A percentile compares a stretch with the other conserved stretches of the same genome.
These are phyloP conservation scores for Drosophila hamatofila DNA, from an alignment of 2,888 invertebrate genomes.

Conservation along the genomic window DNA sequence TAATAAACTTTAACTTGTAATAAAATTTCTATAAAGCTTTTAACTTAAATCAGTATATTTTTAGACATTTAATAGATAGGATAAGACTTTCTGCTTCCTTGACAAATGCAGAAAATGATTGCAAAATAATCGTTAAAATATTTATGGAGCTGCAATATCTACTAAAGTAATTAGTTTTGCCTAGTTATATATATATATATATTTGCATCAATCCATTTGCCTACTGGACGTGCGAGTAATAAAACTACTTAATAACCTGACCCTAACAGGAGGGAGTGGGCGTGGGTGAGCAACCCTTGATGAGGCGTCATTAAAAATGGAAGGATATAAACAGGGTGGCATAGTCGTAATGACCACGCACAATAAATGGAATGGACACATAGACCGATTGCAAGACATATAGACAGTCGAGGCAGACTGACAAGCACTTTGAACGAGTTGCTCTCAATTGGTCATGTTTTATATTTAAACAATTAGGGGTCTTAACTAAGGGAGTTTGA, in stretches of 20 bases:
- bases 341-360: conserved; percentile 72
- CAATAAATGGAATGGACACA: conserved; percentile 51
- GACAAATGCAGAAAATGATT: not conserved
- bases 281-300: conserved; percentile 47
- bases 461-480: conserved; percentile 57
- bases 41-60: not conserved
- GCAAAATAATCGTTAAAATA: conserved; percentile 15
- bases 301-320: conserved; percentile 47
- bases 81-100: not conserved
- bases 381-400: conserved; percentile 18
- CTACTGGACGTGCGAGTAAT: conserved; percentile 14
- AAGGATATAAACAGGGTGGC: conserved; percentile 15
- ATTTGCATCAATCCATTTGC: conserved; percentile 51
- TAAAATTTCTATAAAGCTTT: too few species aligned
- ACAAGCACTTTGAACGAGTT: conserved; percentile 27
- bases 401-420: conserved; percentile 16
- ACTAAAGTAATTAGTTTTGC: conserved; percentile 39
- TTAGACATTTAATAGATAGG: not conserved
- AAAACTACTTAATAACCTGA: conserved; percentile 39
- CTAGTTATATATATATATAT: conserved; percentile 39
- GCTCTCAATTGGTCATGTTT: conserved; percentile 49
- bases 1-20: too few species aligned
- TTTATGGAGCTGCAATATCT: conserved; percentile 13
- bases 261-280: not conserved
- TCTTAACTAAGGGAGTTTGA: conserved; percentile 19